Percentiles rank a stretch among this genome's conserved stretches.
These are phyloP conservation scores for Etheostoma nigrum DNA, from an alignment of 2,797 vertebrate genomes.

Conservation along the genomic window DNA sequence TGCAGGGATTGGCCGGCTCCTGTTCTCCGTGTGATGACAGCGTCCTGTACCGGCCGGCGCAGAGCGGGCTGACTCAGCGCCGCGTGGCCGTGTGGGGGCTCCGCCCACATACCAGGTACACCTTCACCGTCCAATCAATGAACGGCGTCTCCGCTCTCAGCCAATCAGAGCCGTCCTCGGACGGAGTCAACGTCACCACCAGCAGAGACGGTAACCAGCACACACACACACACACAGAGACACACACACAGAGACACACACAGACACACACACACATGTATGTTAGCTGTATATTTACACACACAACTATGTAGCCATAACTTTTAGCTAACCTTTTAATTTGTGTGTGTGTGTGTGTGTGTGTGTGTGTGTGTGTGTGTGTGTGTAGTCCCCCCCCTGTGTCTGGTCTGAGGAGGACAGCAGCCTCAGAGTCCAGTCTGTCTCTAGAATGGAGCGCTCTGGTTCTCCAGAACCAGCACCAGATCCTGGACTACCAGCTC, in stretches of 20 bases:
- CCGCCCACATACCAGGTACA: constrained; percentile 85
- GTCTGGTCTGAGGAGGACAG: constrained; percentile 75
- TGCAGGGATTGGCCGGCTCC: constrained; percentile 42
- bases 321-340: too few species aligned
- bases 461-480: constrained; percentile 73
- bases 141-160: constrained; percentile 86
- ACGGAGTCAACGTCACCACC: constrained; percentile 87
- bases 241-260: too few species aligned
- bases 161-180: constrained; percentile 76
- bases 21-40: constrained; percentile 83
- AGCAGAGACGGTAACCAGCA: constrained; percentile 84
- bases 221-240: too few species aligned
- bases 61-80: constrained; percentile 73
- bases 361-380: too few species aligned
- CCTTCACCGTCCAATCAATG: constrained; percentile 85
- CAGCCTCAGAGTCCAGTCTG: constrained; percentile 82
- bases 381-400: constrained; percentile 79
- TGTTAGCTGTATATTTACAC: too few species aligned
- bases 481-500: constrained; percentile 88
- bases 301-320: too few species aligned
- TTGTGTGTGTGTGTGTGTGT: too few species aligned
- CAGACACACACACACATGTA: too few species aligned
- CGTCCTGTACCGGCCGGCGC: constrained; percentile 76
- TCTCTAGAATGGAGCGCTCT: constrained; percentile 83
- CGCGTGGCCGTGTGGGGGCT: constrained; percentile 84